Evolutionary conservation across 2,797 vertebrate genomes (phyloP), one percentile per base, ranked within the genome.

Genomic region (Brotula barbata): DNA sequence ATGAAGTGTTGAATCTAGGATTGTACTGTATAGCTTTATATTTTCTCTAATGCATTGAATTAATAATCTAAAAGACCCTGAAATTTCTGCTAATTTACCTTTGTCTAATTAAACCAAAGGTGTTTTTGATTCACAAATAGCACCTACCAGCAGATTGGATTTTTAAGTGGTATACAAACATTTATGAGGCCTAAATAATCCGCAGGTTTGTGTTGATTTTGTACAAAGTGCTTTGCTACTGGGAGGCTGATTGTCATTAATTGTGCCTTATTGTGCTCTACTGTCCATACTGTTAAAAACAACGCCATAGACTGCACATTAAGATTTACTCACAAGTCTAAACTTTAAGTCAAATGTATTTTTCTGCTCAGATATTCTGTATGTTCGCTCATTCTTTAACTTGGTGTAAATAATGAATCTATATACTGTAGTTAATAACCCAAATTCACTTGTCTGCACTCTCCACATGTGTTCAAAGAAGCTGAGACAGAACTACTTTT

Each of bases 191-290:
- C 58, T 34, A 71, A 59, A 37, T 25, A 7, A 8, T 50, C 37
- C 22, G 28, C 31, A 12, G 31, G 47, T 51, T 56, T 39, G 21
- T 58, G 58, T 42, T 71, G 65, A 58, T 34, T 58, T 63, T 71
- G 36, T 31, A 52, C 48, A 51, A 47, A 31, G 50, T 55, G 14
- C 33, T 66, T 55, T 82, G 74, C 67, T 70, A 50, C 68, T 75
- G 68, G 69, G 37, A 75, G 73, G 63, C 64, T 79, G 1, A 58
- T 14, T 33, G 59, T 50, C 31, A 44, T 1, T 25, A 50, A 46
- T 75, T 75, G 88, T 88, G 89, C 87, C 87, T 89, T 89, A 87
- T 53, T 81, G 75, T 74, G 66, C 71, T 56, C 23, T n/a, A 60
- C 10, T 57, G 21, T 64, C 59, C 56, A 22, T 66, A 53, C 14